Conservation (phyloP, 2,888 invertebrate species). For the Colletes collaris region DNA sequence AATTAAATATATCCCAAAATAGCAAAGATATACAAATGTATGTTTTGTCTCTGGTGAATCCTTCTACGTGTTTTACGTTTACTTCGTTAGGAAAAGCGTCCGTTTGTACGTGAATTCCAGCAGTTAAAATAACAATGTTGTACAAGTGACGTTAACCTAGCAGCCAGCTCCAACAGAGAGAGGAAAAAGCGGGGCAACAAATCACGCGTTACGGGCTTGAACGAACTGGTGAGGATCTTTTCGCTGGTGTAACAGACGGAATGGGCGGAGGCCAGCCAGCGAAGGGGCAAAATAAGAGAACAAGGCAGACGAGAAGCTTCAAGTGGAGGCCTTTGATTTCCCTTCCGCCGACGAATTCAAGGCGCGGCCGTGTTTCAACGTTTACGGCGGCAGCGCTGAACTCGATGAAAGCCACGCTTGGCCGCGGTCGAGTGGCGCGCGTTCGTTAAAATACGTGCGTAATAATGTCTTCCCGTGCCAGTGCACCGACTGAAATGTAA, state of each 20-base stretch:
- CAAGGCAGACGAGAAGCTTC: constrained; percentile 6
- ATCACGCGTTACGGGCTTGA: constrained; percentile 57
- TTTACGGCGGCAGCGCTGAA: constrained; percentile 34
- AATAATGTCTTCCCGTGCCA: constrained; percentile 52
- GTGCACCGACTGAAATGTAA: constrained; percentile 36
- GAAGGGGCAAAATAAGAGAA: constrained; percentile 39
- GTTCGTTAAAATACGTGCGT: constrained; percentile 50
- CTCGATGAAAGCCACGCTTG: constrained; percentile 16
- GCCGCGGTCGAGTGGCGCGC: constrained; percentile 17
- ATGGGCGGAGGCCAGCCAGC: constrained; percentile 3
- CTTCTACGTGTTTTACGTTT: too few relatives aligned
- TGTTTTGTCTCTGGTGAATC: too few relatives aligned
- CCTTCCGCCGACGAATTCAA: constrained; percentile 14
- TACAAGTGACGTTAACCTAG: too few relatives aligned
- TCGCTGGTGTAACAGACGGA: constrained; percentile 30
- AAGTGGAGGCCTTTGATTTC: constrained; percentile 34
- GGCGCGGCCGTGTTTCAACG: constrained; percentile 26
- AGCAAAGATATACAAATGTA: too few relatives aligned
- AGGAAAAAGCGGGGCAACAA: constrained; percentile 37
- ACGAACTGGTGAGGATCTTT: constrained; percentile 40
- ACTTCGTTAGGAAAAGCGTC: too few relatives aligned
- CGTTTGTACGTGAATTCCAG: too few relatives aligned
- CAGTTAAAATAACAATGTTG: too few relatives aligned
- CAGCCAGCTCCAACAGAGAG: not conserved
- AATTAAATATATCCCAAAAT: too few relatives aligned